Percentiles rank a stretch among this genome's conserved stretches.
These are phyloP conservation scores for Strongylocentrotus purpuratus DNA, from an alignment of 35 echinoderm and acorn worm genomes.

Conservation along the genomic window DNA sequence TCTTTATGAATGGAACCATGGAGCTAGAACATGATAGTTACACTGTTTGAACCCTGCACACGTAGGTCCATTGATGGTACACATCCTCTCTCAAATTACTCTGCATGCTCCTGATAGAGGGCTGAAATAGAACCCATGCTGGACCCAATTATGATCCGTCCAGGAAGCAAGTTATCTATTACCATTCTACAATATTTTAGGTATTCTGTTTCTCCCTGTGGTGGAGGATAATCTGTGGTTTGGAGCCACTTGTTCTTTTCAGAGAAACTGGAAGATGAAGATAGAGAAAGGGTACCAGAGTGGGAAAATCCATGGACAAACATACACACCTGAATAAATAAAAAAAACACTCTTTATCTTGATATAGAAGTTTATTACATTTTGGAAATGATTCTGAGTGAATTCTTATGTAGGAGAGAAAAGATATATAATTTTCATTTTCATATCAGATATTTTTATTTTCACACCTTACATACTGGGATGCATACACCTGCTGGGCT, in stretches of 20 bases:
- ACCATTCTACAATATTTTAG: not conserved
- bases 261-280: too few species aligned
- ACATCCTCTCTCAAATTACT: not conserved
- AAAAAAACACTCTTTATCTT: too few species aligned
- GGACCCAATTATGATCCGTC: slow-evolving; percentile 4
- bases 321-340: too few species aligned
- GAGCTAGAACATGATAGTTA: not conserved
- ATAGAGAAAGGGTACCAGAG: too few species aligned
- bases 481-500: too few species aligned
- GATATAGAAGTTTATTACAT: too few species aligned
- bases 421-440: too few species aligned
- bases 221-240: not conserved
- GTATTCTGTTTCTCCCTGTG: not conserved
- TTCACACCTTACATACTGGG: too few species aligned
- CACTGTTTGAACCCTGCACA: not conserved
- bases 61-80: not conserved
- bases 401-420: too few species aligned
- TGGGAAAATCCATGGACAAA: too few species aligned
- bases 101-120: not conserved
- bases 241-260: not conserved
- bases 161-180: slow-evolving; percentile 22
- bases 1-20: not conserved
- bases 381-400: too few species aligned
- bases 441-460: too few species aligned
- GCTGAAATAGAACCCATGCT: slow-evolving; percentile 1